Evolutionary conservation across 1,140 invertebrate species (phyloP).

Genomic region (Listronotus bonariensis): DNA sequence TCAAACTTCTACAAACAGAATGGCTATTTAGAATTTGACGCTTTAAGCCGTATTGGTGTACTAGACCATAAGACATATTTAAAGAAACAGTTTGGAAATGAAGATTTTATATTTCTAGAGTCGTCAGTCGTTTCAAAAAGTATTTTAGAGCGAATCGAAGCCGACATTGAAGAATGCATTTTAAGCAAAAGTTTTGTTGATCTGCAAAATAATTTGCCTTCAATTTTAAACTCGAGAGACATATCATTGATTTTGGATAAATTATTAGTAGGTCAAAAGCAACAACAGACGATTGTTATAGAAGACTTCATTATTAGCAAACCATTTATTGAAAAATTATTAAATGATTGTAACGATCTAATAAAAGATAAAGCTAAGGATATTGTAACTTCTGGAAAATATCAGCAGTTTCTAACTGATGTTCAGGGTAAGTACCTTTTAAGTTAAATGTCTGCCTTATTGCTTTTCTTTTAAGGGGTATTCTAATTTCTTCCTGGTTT

Average conservation of each 20-base stretch:
- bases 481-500: too few relatives aligned
- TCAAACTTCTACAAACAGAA: constrained; percentile 92
- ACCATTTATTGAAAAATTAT: constrained; percentile 72
- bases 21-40: constrained; percentile 93
- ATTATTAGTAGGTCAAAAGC: constrained; percentile 62
- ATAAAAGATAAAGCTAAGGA: constrained; percentile 75
- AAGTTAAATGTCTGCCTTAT: too few relatives aligned
- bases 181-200: constrained; percentile 77
- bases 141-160: constrained; percentile 79
- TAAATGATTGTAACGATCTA: constrained; percentile 69
- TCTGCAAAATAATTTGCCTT: constrained; percentile 77
- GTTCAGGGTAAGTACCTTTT: constrained; percentile 57
- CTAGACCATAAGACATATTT: constrained; percentile 83
- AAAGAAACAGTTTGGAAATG: constrained; percentile 74
- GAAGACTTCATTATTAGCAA: constrained; percentile 64
- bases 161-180: constrained; percentile 83
- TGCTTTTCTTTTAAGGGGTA: too few relatives aligned
- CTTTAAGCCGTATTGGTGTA: constrained; percentile 84
- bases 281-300: constrained; percentile 59
- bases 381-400: constrained; percentile 68
- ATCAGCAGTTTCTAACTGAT: constrained; percentile 66
- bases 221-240: constrained; percentile 77
- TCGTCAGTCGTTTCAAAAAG: constrained; percentile 77
- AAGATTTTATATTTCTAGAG: constrained; percentile 73
- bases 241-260: constrained; percentile 72